Evolutionary conservation across 1,140 invertebrate species (phyloP).

Genomic region (Bathynomus jamesi): DNA sequence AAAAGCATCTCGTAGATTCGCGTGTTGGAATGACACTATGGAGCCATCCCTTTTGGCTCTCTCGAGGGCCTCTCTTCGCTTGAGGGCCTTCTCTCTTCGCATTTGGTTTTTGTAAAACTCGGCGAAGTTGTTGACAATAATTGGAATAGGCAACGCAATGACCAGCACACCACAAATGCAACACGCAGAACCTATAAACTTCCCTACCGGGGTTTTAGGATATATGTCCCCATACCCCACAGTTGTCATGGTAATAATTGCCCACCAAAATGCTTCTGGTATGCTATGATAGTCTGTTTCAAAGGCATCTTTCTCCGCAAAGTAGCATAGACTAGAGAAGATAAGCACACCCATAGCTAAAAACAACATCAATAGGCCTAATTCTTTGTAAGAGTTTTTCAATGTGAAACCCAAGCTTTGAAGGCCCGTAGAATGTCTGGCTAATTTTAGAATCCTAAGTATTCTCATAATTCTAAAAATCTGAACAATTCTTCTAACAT

Average conservation of each 20-base stretch:
- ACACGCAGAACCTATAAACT: constrained; percentile 96
- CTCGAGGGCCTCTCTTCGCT: constrained; percentile 87
- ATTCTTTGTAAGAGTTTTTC: constrained; percentile 97
- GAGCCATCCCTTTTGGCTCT: constrained; percentile 91
- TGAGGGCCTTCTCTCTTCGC: constrained; percentile 94
- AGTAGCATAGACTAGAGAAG: constrained; percentile 97
- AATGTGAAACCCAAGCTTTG: constrained; percentile 97
- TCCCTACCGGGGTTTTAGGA: constrained; percentile 89
- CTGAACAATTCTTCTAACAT: constrained; percentile 93
- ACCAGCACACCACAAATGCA: constrained; percentile 99
- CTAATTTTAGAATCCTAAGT: constrained; percentile 94
- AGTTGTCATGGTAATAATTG: constrained; percentile 96
- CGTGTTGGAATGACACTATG: constrained; percentile 95
- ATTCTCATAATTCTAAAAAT: constrained; percentile 99
- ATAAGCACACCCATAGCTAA: constrained; percentile 98
- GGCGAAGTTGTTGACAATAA: constrained; percentile 99
- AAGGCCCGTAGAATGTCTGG: constrained; percentile 95
- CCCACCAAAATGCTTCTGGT: constrained; percentile 99
- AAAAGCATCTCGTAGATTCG: constrained; percentile 94
- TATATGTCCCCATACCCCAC: constrained; percentile 98
- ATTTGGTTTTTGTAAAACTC: constrained; percentile 99
- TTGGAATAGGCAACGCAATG: constrained; percentile 99
- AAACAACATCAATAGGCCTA: constrained; percentile 97
- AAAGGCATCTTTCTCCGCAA: constrained; percentile 98
- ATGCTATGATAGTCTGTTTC: constrained; percentile 95